Conservation (phyloP, 2,888 invertebrate genomes). For the Chloroclystis v-ata region DNA sequence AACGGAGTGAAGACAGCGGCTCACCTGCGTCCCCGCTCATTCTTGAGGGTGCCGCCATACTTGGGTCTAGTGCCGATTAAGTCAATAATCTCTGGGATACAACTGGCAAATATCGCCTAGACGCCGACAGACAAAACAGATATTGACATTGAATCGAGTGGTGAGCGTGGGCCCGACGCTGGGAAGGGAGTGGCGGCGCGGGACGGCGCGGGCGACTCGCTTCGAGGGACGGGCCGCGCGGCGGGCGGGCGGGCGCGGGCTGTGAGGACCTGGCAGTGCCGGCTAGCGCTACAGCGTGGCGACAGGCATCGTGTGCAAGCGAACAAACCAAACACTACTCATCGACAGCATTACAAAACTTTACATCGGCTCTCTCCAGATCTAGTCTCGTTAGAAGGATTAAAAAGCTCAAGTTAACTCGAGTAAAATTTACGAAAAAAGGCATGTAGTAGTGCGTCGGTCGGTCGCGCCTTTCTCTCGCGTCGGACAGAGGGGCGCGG, state of each 20-base stretch:
- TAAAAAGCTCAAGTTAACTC: slow-evolving; percentile 77
- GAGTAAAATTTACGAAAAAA: slow-evolving; percentile 76
- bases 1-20: slow-evolving; percentile 81
- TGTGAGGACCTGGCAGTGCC: slow-evolving; percentile 78
- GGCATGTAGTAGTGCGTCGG: slow-evolving; percentile 77
- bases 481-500: slow-evolving; percentile 73
- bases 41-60: slow-evolving; percentile 99
- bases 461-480: slow-evolving; percentile 74
- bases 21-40: slow-evolving; percentile 99
- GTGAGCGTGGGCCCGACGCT: slow-evolving; percentile 42
- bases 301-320: slow-evolving; percentile 80
- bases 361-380: slow-evolving; percentile 77
- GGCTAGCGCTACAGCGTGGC: slow-evolving; percentile 80
- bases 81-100: slow-evolving; percentile 99
- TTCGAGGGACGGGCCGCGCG: slow-evolving; percentile 32
- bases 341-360: slow-evolving; percentile 78
- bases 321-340: slow-evolving; percentile 79
- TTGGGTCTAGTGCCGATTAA: slow-evolving; percentile 99
- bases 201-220: slow-evolving; percentile 35
- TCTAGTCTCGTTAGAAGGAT: slow-evolving; percentile 78
- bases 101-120: slow-evolving; percentile 99
- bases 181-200: slow-evolving; percentile 26
- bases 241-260: slow-evolving; percentile 65
- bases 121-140: slow-evolving; percentile 81
- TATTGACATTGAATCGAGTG: slow-evolving; percentile 75